Evolutionary conservation across 2,888 invertebrate genomes (phyloP).

Genomic region (Euplagia quadripunctaria): DNA sequence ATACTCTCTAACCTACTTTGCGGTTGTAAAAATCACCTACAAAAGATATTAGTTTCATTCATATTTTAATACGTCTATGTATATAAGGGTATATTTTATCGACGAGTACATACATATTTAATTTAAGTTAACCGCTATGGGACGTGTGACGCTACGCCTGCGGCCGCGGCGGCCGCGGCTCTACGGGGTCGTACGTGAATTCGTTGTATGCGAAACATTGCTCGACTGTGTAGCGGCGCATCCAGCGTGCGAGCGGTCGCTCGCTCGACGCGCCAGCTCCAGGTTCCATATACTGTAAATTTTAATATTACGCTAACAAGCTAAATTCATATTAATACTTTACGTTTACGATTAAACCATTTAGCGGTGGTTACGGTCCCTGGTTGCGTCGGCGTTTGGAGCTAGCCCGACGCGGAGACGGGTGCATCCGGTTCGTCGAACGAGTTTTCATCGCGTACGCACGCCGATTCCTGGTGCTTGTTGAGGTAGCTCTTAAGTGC

Average conservation of each 20-base stretch:
- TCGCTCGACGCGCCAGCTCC: slow-evolving; percentile 64
- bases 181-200: slow-evolving; percentile 85
- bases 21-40: slow-evolving; percentile 88
- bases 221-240: slow-evolving; percentile 76
- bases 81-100: slow-evolving; percentile 86
- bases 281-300: slow-evolving; percentile 74
- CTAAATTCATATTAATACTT: slow-evolving; percentile 87
- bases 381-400: slow-evolving; percentile 63
- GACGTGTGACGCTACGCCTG: slow-evolving; percentile 82
- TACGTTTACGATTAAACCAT: slow-evolving; percentile 80
- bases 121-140: slow-evolving; percentile 76
- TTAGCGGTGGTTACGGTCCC: slow-evolving; percentile 80
- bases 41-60: slow-evolving; percentile 88
- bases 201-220: slow-evolving; percentile 88
- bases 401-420: slow-evolving; percentile 63
- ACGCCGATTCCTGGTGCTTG: slow-evolving; percentile 98
- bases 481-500: slow-evolving; percentile 98
- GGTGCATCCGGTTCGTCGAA: slow-evolving; percentile 59
- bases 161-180: slow-evolving; percentile 69
- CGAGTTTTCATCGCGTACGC: slow-evolving; percentile 90
- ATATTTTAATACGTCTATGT: slow-evolving; percentile 85
- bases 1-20: slow-evolving; percentile 84
- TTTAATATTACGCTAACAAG: slow-evolving; percentile 80
- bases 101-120: slow-evolving; percentile 80
- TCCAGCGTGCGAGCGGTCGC: slow-evolving; percentile 62